Conservation (phyloP, 2,113 vertebrate species). For the Beaufortia kweichowensis region DNA sequence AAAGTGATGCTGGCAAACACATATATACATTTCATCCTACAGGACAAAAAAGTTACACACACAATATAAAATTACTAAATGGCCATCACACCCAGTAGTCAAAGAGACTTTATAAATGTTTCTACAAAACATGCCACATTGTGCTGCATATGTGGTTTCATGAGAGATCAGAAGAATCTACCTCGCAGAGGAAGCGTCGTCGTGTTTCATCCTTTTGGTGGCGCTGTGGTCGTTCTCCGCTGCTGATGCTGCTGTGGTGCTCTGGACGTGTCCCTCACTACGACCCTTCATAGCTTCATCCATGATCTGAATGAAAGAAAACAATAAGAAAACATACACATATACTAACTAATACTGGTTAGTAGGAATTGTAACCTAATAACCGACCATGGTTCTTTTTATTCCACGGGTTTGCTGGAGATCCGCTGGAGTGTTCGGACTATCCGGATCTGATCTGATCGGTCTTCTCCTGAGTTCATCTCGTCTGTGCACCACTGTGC, state of each 20-base stretch:
- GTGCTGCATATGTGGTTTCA: not conserved
- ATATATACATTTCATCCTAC: too few relatives aligned
- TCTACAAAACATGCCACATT: too few relatives aligned
- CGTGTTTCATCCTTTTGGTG: slow-evolving; percentile 80
- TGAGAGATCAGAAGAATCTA: not conserved
- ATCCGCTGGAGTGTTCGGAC: slow-evolving; percentile 30
- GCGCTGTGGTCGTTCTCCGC: slow-evolving; percentile 70
- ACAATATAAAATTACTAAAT: too few relatives aligned
- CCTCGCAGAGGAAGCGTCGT: slow-evolving; percentile 62
- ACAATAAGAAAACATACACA: slow-evolving; percentile 24
- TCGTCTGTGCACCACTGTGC: slow-evolving; percentile 58
- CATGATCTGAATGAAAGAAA: slow-evolving; percentile 60
- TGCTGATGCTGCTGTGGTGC: slow-evolving; percentile 63
- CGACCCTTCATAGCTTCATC: slow-evolving; percentile 62
- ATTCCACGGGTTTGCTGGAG: slow-evolving; percentile 49
- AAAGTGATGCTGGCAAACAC: too few relatives aligned
- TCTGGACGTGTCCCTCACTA: slow-evolving; percentile 62
- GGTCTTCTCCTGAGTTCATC: slow-evolving; percentile 58
- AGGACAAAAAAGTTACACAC: too few relatives aligned
- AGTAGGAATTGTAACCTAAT: not conserved
- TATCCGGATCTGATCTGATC: slow-evolving; percentile 16
- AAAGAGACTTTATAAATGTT: too few relatives aligned
- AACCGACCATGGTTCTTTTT: slow-evolving; percentile 72
- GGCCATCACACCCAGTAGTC: too few relatives aligned
- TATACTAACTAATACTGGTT: not conserved